Percentiles rank a stretch among this genome's conserved stretches.
Conservation (phyloP, 2,888 invertebrate species). For the Tenthredo amoena region DNA sequence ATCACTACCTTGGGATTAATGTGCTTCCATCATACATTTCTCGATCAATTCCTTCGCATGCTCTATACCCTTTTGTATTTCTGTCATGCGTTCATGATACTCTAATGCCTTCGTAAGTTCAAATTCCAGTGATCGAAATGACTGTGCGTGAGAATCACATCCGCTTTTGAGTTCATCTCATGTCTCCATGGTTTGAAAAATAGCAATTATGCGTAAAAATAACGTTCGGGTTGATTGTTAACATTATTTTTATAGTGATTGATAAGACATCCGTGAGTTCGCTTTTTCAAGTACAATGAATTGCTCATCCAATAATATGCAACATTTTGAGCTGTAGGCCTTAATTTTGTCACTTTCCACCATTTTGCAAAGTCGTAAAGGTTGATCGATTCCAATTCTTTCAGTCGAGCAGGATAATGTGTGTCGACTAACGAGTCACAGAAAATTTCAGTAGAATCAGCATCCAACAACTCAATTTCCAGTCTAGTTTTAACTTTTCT, state of each 20-base stretch:
- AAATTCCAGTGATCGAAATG: slow-evolving; percentile 57
- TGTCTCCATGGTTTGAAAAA: slow-evolving; percentile 63
- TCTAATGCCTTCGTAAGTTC: slow-evolving; percentile 57
- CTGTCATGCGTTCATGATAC: slow-evolving; percentile 54
- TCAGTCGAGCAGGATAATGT: too few species aligned
- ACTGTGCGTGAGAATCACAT: slow-evolving; percentile 60
- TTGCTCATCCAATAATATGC: slow-evolving; percentile 49
- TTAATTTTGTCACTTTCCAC: too few species aligned
- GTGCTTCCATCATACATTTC: slow-evolving; percentile 45
- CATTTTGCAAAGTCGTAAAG: too few species aligned
- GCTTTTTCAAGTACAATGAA: slow-evolving; percentile 48
- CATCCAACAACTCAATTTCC: too few species aligned
- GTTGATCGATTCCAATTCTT: too few species aligned
- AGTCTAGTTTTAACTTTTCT: too few species aligned
- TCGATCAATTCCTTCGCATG: slow-evolving; percentile 47
- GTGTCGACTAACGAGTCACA: too few species aligned
- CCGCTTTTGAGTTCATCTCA: slow-evolving; percentile 59
- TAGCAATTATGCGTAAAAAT: slow-evolving; percentile 4
- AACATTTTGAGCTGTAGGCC: neutral
- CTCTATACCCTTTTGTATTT: slow-evolving; percentile 53
- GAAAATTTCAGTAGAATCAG: too few species aligned
- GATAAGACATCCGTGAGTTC: neutral
- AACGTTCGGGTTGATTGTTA: slow-evolving; percentile 4
- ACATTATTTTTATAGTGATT: slow-evolving; percentile 45
- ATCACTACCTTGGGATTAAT: slow-evolving; percentile 28